Evolutionary conservation across 1,140 invertebrate species (phyloP).

Genomic region (Cardiocondyla obscurior): DNA sequence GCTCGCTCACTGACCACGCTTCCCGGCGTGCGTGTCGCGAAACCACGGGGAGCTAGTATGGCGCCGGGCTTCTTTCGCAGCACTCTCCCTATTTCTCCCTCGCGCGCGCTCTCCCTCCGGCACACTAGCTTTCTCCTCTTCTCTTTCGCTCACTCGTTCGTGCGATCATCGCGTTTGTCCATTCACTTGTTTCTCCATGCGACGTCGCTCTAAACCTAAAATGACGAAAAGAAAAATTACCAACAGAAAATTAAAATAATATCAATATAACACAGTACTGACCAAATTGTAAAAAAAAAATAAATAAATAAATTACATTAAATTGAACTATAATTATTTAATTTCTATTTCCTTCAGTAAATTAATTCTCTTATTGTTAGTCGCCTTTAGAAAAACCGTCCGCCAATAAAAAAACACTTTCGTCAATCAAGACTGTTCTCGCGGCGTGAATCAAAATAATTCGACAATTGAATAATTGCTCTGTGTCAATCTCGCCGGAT

Average conservation of each 20-base stretch:
- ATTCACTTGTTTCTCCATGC: constrained; percentile 9
- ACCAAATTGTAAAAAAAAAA: no score
- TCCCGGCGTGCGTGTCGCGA: constrained; percentile 50
- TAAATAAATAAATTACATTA: no score
- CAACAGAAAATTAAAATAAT: no score
- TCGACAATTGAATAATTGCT: no score
- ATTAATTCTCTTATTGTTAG: no score
- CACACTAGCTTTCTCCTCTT: constrained; percentile 59
- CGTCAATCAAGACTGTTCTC: no score
- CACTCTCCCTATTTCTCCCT: constrained; percentile 47
- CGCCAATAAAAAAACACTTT: no score
- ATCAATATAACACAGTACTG: no score
- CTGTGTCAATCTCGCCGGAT: no score
- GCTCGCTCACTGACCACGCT: neutral
- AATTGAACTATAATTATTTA: no score
- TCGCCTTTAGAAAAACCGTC: neutral
- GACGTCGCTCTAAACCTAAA: neutral
- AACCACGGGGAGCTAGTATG: constrained; percentile 75
- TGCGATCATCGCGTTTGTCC: constrained; percentile 1
- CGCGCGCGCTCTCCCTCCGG: constrained; percentile 51
- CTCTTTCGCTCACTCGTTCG: constrained; percentile 15
- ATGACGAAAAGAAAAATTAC: constrained; percentile 14
- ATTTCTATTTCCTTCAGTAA: no score
- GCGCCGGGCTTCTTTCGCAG: constrained; percentile 71
- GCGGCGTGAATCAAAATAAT: no score